phyloP scores from a whole-genome alignment of 2,888 invertebrate species.

The Protodeltote pygarga region DNA sequence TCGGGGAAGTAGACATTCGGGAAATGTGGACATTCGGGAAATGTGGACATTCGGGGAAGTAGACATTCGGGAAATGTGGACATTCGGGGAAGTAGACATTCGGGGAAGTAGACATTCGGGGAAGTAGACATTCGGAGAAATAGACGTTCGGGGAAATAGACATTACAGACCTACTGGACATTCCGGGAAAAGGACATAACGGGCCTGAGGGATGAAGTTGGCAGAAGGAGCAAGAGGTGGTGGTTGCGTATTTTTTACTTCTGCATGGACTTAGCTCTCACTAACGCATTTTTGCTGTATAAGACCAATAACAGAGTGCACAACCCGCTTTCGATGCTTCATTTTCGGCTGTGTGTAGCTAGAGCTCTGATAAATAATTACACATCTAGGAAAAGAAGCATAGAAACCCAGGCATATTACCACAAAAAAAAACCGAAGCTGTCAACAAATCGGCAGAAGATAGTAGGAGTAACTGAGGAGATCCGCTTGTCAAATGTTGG shows the following conservation, averaged over 20 bases:
- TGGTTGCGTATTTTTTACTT: slow-evolving; percentile 24
- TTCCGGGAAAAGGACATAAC: no score
- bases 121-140: no score
- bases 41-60: no score
- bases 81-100: no score
- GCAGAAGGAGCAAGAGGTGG: slow-evolving; percentile 5
- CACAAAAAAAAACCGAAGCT: slow-evolving; percentile 9
- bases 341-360: slow-evolving; percentile 14
- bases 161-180: no score
- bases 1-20: no score
- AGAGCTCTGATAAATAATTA: slow-evolving; percentile 13
- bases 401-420: slow-evolving; percentile 12
- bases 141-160: no score
- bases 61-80: no score
- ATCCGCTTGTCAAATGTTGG: slow-evolving; percentile 24
- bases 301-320: not conserved
- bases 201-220: no score
- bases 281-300: not conserved
- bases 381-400: slow-evolving; percentile 17
- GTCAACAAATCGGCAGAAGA: slow-evolving; percentile 14
- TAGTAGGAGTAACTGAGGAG: slow-evolving; percentile 17
- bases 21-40: no score
- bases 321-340: not conserved
- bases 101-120: no score
- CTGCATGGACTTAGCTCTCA: not conserved